Conservation (phyloP, 2,797 vertebrate species). For the Notoglanidium macrostoma region DNA sequence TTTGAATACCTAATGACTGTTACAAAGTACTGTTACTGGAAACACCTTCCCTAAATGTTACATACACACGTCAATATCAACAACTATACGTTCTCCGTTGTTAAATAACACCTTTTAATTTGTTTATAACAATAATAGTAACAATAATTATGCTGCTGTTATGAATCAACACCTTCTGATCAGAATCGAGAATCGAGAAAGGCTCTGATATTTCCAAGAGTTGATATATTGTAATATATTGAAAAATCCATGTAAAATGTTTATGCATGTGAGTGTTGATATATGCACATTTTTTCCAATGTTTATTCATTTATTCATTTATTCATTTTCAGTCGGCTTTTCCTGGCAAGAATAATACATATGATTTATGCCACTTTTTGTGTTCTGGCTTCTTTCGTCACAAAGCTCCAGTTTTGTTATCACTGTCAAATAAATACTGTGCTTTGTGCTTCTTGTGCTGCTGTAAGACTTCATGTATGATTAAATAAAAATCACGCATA, state of each 20-base stretch:
- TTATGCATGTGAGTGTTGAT: background rate
- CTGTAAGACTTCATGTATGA: background rate
- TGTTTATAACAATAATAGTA: no score
- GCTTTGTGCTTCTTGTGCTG: background rate
- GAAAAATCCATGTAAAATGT: background rate
- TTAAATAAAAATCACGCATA: background rate
- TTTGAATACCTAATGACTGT: background rate
- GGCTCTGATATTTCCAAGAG: background rate
- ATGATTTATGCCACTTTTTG: background rate
- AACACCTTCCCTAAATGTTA: background rate
- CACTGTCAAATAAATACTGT: background rate
- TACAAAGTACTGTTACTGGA: background rate
- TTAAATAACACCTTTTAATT: background rate
- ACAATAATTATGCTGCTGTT: background rate
- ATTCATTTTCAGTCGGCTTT: background rate
- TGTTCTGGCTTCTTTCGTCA: background rate
- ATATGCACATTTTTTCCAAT: background rate
- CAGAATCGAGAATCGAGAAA: background rate
- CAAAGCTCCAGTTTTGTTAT: background rate
- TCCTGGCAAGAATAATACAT: background rate
- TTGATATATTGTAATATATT: background rate
- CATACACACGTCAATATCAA: background rate
- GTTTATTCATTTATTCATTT: slow-evolving; percentile 18
- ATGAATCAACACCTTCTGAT: background rate
- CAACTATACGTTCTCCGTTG: background rate